A percentile compares a stretch with the other conserved stretches of the same genome.
Conservation (phyloP, 2,888 invertebrate species). For the Eulithis prunata region DNA sequence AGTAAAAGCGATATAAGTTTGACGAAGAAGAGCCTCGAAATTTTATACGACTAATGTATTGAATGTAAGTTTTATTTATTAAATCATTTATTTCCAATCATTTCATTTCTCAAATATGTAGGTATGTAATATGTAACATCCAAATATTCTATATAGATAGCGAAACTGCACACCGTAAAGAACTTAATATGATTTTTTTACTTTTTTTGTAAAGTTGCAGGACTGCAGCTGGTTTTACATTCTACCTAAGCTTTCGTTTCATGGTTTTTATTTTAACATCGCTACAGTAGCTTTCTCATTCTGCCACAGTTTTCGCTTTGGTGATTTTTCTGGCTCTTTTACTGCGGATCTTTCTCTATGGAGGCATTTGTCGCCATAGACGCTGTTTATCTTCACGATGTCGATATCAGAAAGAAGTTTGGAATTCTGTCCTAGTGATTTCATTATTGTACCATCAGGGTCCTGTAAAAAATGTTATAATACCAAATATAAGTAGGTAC, state of each 20-base stretch:
- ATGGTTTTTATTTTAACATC: constrained; percentile 4
- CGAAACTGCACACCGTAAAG: constrained; percentile 6
- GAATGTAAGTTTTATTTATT: constrained; percentile 11
- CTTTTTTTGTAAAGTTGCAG: background rate
- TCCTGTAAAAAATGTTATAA: constrained; percentile 58
- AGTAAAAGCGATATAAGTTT: constrained; percentile 68
- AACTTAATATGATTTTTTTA: constrained; percentile 7
- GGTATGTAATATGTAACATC: too few relatives aligned
- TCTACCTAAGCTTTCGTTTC: background rate
- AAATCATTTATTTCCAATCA: background rate
- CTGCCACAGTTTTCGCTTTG: background rate
- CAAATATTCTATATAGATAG: background rate
- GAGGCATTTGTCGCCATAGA: constrained; percentile 67
- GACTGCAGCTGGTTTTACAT: background rate
- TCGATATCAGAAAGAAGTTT: constrained; percentile 65
- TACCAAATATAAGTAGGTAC: background rate
- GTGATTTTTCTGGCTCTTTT: background rate
- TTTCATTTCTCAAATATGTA: background rate
- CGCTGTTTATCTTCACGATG: constrained; percentile 71
- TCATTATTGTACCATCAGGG: constrained; percentile 68
- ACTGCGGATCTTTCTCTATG: background rate
- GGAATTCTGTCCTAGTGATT: constrained; percentile 61
- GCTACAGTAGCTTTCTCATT: background rate
- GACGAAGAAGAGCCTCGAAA: constrained; percentile 40
- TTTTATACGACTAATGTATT: constrained; percentile 9